Base-by-base conservation (phyloP, 2,113 vertebrate species). In the Poeciliopsis turrubarensis region DNA sequence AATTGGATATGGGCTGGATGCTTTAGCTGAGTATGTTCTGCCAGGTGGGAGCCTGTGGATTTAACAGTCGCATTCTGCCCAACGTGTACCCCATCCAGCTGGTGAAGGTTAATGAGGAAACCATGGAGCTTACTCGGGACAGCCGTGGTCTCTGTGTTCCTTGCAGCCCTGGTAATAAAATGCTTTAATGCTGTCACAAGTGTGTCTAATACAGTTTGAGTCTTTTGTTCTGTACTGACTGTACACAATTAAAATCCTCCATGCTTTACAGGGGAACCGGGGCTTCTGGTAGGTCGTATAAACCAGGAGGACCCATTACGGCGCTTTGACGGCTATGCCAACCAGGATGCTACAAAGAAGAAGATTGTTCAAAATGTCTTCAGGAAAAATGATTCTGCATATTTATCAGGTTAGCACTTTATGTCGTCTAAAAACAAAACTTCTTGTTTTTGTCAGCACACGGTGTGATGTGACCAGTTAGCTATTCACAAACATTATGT, bases 41-140 rank as follows among this genome's bases (percentile, higher is more conserved):
- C 31, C 68, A 97, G 97, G 95, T 97, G 0, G 96, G 96, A 0
- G 94, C 96, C 60, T 97, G 96, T 57, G 96, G 96, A 15, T 97
- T 97, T 83, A 97, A 96, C 94, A 98, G 97, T 61, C 95, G 95
- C 71, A 97, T 98, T 78, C 84, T 97, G 41, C 96, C 97, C 60
- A 89, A 84, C 0, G 91, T 98, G 31, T 98, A 98, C 84, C 97
- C 97, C 31, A 97, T 98, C 60, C 94, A 92, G 1, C 82, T 98
- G 91, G 93, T 98, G 77, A 97, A 95, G 85, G 96, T 98, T 0
- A 92, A 97, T 0, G 96, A 97, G 89, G 95, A 96, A 68, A 96
- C 91, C 1, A 95, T 97, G 95, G 96, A 97, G 84, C 94, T 95
- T 68, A 83, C 96, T 73, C 90, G 97, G 0, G 93, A 96, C 68